These are phyloP conservation scores for Spatulosminthurus flaviceps DNA, from an alignment of 2,888 invertebrate genomes.

Conservation along the genomic window DNA sequence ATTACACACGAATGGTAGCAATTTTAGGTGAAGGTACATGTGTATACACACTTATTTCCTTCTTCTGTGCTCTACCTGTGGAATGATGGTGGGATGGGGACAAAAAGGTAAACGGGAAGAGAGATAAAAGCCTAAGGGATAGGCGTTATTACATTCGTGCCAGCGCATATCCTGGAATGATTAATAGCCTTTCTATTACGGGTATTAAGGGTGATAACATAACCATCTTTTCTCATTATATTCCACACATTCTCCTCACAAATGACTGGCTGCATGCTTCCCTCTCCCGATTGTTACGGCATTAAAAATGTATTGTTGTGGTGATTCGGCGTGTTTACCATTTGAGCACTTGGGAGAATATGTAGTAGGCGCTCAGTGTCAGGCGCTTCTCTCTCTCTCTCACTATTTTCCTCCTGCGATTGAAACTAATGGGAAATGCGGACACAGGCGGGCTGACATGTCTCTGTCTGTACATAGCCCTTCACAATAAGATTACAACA, in stretches of 20 bases:
- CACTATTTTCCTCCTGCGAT: not conserved
- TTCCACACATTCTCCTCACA: not conserved
- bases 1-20: no score
- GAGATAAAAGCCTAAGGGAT: slow-evolving; percentile 33
- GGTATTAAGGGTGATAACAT: slow-evolving; percentile 35
- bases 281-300: slow-evolving; percentile 8
- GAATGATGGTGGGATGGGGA: not conserved
- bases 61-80: no score
- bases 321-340: not conserved
- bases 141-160: slow-evolving; percentile 53
- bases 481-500: not conserved
- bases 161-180: slow-evolving; percentile 54
- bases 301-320: slow-evolving; percentile 2
- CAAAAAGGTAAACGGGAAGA: not conserved
- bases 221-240: slow-evolving; percentile 1
- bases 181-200: slow-evolving; percentile 50
- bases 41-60: no score
- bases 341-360: not conserved
- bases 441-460: not conserved
- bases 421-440: not conserved
- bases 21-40: no score
- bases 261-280: not conserved
- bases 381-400: no score
- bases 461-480: not conserved
- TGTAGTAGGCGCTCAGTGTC: not conserved